Conservation (phyloP, 2,888 invertebrate genomes). For the Noctua janthina region DNA sequence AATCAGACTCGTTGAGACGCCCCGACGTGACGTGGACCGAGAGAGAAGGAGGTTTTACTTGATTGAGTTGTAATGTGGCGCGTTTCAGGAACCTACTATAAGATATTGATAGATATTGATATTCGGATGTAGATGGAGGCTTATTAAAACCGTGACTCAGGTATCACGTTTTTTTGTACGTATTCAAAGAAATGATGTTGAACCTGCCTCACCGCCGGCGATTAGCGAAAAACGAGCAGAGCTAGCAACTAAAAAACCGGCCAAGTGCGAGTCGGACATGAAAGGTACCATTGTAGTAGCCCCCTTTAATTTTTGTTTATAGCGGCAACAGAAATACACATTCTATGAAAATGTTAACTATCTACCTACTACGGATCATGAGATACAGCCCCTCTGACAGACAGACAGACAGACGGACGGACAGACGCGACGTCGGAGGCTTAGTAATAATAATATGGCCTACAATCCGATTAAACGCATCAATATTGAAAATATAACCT, state of each 20-base stretch:
- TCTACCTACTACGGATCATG: too few species aligned
- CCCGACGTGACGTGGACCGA: conserved; percentile 11
- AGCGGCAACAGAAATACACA: too few species aligned
- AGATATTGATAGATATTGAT: conserved; percentile 23
- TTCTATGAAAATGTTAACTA: too few species aligned
- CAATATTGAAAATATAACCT: conserved; percentile 5
- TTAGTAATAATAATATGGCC: not conserved
- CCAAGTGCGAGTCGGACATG: too few species aligned
- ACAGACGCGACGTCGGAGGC: too few species aligned
- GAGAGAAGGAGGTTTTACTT: conserved; percentile 36
- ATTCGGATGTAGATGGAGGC: not conserved
- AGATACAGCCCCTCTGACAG: too few species aligned
- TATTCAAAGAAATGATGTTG: not conserved
- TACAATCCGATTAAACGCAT: not conserved
- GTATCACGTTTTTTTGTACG: not conserved
- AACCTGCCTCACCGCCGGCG: not conserved
- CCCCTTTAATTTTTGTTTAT: too few species aligned
- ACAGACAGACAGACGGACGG: too few species aligned
- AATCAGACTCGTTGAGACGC: conserved; percentile 55
- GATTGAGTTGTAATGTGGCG: conserved; percentile 37
- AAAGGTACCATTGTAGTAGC: too few species aligned
- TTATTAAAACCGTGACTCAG: not conserved
- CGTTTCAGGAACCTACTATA: conserved; percentile 6
- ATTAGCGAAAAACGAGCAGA: not conserved
- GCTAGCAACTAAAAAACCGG: not conserved